Conservation (phyloP, 2,888 invertebrate genomes). For the Anagyrus pseudococci region DNA sequence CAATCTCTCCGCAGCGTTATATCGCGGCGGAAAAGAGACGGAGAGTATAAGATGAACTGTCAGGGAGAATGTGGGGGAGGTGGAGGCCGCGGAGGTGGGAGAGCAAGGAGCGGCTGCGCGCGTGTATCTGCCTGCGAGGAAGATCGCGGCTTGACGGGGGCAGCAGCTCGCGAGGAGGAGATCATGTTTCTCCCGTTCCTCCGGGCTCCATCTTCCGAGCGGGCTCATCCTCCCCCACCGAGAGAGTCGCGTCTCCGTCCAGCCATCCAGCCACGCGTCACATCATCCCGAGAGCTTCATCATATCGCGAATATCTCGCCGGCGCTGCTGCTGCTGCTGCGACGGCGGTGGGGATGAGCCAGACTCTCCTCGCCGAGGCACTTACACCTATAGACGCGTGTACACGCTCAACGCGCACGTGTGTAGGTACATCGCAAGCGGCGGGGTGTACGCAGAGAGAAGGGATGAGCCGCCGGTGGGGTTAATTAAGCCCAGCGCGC, state of each 20-base stretch:
- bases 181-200: constrained; percentile 39
- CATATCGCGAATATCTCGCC: background rate
- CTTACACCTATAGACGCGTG: too few species aligned
- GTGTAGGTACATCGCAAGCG: background rate
- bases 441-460: constrained; percentile 19
- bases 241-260: too few species aligned
- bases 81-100: constrained; percentile 6
- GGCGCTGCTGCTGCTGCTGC: too few species aligned
- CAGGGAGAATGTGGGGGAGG: too few species aligned
- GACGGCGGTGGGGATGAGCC: background rate
- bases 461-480: constrained; percentile 4
- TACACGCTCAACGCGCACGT: background rate
- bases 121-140: constrained; percentile 35
- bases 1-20: background rate
- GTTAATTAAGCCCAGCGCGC: constrained; percentile 21
- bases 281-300: background rate
- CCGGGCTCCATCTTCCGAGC: constrained; percentile 20
- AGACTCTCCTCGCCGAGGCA: too few species aligned
- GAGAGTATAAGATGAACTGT: too few species aligned
- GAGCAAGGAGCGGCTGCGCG: constrained; percentile 34
- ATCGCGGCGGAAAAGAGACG: background rate
- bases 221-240: too few species aligned
- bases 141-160: constrained; percentile 45
- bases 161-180: constrained; percentile 12
- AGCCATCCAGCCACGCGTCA: background rate